Base-by-base conservation (phyloP, 2,888 invertebrate genomes). In the Gymnosoma rotundatum region DNA sequence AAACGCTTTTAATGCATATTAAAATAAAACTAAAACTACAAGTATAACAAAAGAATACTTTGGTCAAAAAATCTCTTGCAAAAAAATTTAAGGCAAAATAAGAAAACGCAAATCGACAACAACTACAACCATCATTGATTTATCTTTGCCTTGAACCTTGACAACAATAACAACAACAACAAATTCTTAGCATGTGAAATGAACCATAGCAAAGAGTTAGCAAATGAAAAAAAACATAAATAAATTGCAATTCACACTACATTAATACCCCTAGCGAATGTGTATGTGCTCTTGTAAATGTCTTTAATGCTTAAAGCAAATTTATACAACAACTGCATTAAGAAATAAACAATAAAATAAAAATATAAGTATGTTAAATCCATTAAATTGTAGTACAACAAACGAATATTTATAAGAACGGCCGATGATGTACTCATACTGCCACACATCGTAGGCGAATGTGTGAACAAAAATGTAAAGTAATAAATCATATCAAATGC, bases 401-500 rank as follows among this genome's bases (percentile, higher is more conserved):
- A 60, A 56, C 4, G 9, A 1, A n/a, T n/a, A n/a, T n/a, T n/a
- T n/a, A 25, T 64, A 32, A 66, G 64, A 20, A 61, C 32, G 50
- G 66, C 1, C 14, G 38, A 18, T 14, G 32, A 25, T 54, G 8
- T 32, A 8, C 42, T 42, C 42, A 12, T 50, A 67, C 60, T 76
- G 60, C 18, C 63, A 36, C 56, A 32, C 54, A 74, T 36, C 21
- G 38, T 63, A 61, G 66, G 67, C 52, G 63, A n/a, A 18, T 73
- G 74, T 74, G 74, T 74, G 52, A 80, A 67, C 48, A 42, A 50
- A 61, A 52, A 45, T 74, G 54, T 64, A 12, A 69, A 58, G 70
- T 83, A 78, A 79, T 83, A 83, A 83, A 79, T 83, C 79, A 75
- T 61, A 75, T 79, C 61, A 79, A 83, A 83, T 79, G 83, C 79